phyloP scores from a whole-genome alignment of 1,140 invertebrate genomes.

The Aphaenogaster rudis region DNA sequence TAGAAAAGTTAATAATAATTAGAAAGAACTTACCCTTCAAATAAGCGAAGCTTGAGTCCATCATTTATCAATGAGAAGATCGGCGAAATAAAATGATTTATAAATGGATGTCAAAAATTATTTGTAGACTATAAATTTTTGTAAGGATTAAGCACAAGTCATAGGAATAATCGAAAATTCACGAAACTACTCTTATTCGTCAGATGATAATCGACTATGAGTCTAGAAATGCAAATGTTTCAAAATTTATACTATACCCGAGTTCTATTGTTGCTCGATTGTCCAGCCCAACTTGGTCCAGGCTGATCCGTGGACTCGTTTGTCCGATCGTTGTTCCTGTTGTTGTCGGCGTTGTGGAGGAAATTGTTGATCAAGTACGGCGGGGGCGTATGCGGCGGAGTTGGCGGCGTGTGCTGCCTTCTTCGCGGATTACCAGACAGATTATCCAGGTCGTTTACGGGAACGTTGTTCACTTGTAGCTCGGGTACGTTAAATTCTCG shows the following conservation, averaged over 20 bases:
- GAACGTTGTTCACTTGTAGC: constrained; percentile 89
- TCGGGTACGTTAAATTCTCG: constrained; percentile 86
- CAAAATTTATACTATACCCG: constrained; percentile 58
- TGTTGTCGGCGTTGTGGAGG: constrained; percentile 6
- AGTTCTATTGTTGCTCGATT: constrained; percentile 53
- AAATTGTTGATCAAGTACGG: constrained; percentile 65
- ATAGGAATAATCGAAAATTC: background rate
- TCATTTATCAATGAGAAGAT: background rate
- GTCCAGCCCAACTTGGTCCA: constrained; percentile 24
- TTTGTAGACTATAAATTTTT: background rate
- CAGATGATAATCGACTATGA: background rate
- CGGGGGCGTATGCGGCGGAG: constrained; percentile 66
- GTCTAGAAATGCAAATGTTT: background rate
- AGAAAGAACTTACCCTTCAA: background rate
- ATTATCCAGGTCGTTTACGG: constrained; percentile 84
- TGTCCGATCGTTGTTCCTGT: constrained; percentile 32
- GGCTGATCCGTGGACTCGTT: constrained; percentile 49
- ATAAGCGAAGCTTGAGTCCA: background rate
- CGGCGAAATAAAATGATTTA: background rate
- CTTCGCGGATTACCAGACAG: constrained; percentile 74
- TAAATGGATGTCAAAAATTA: background rate
- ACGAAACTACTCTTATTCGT: background rate
- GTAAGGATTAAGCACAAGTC: background rate
- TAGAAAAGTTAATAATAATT: constrained; percentile 14
- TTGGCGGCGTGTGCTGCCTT: constrained; percentile 61